phyloP scores from a whole-genome alignment of 2,797 vertebrate species.

The Urosaurus nigricauda region DNA sequence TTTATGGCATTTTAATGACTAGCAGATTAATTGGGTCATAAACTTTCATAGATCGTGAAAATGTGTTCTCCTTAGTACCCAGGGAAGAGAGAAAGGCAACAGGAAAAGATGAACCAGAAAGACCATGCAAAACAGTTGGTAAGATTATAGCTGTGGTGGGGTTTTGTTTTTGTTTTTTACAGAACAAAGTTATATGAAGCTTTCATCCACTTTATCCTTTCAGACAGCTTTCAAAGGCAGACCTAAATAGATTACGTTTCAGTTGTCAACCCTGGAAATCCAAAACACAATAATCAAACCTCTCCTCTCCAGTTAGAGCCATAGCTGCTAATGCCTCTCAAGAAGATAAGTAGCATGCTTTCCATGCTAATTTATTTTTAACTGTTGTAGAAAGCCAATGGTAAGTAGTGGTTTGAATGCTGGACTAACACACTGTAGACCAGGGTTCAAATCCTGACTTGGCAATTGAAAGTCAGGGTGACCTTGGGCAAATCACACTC shows the following conservation, averaged over 20 bases:
- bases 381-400: background rate
- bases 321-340: background rate
- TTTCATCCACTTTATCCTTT: background rate
- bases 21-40: background rate
- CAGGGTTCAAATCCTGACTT: too few species aligned
- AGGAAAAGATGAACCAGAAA: background rate
- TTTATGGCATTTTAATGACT: background rate
- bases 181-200: background rate
- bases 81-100: background rate
- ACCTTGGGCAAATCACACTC: too few species aligned
- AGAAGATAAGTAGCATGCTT: background rate
- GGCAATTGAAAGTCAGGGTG: too few species aligned
- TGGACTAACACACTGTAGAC: too few species aligned
- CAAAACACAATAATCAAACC: background rate
- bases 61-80: background rate
- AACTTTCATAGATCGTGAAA: background rate
- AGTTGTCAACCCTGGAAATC: background rate
- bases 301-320: background rate
- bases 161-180: background rate
- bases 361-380: background rate
- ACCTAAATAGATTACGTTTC: background rate
- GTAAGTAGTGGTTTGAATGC: too few species aligned
- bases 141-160: background rate
- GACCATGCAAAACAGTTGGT: background rate
- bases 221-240: background rate